Base-by-base conservation (phyloP, 2,113 vertebrate genomes). In the Phaethornis superciliosus region DNA sequence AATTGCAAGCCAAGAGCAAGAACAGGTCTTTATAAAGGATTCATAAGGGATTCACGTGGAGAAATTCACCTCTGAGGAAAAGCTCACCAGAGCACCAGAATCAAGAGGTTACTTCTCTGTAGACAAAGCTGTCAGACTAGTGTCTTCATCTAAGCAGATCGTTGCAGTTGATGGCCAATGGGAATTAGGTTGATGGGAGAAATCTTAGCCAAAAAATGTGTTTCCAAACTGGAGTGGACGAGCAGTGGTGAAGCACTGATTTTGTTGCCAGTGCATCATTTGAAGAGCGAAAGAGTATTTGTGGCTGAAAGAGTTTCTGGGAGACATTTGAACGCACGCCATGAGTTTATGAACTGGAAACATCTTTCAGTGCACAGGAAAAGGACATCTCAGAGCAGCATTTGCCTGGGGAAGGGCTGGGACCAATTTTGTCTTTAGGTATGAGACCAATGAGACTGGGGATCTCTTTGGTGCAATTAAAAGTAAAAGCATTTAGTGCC, bases 231-330 rank as follows among this genome's bases (percentile, higher is more conserved):
- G 69, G 85, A 93, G 81, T 2, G 1, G 40, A 27, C 0, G 0
- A 71, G 49, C 33, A 49, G 68, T 81, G 82, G 68, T 5, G 14
- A 78, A 64, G 62, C 91, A 93, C 89, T 97, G 80, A 88, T 95
- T 94, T 92, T 88, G 47, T 40, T 95, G 94, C 94, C 96, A 95
- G 23, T 80, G 68, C 69, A 86, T 40, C 40, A 23, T 70, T 90
- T 93, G 76, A 86, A 89, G 93, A 93, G 93, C 1, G 2, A 81
- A 89, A 94, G 80, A 68, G 12, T 93, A 81, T 95, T 89, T 93
- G 80, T 95, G 83, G 35, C 74, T 94, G 82, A 77, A 93, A 85
- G 62, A 93, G 58, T 81, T 91, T 84, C 88, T 93, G 81, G 80
- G 82, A 95, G 94, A 75, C 35, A 33, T 91, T 86, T 94, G 90